Evolutionary conservation across 1,140 invertebrate genomes (phyloP), one percentile per base, ranked within the genome.

Genomic region (Cotesia vestalis): DNA sequence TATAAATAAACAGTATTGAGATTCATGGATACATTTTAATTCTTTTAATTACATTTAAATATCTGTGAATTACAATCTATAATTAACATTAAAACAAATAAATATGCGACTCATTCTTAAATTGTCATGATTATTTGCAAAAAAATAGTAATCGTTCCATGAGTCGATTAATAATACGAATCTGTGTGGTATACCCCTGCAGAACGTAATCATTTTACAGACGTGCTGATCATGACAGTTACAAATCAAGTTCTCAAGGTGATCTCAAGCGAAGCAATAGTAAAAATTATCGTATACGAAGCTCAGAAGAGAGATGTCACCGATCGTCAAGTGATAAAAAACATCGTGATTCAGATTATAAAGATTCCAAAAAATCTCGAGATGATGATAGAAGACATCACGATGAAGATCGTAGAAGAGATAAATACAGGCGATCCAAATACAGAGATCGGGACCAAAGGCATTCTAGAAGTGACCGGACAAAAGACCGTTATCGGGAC

Each of bases 151-250:
- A 72, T 74, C 68, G 61, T 74, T 57, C 64, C 70, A 38, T 74
- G 76, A 80, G 76, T 77, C 80, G 73, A 83, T 78, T 86, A 87
- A 86, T 87, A 87, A 87, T 84, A 82, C 79, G 80, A 84, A 86
- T 86, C 86, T 87, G 85, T 87, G 86, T 87, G 86, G 86, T 86
- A 83, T 85, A 86, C 79, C 84, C 82, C 86, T 85, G 84, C 85
- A 87, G 86, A 87, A 86, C 83, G 83, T 87, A 87, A 86, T 86
- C 82, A 78, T 87, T 85, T 87, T 87, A 86, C 86, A 87, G 86
- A 84, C 80, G 81, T 82, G 63, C 79, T 76, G 82, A 85, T 69
- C 77, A 83, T 74, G 86, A 85, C 66, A 81, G 80, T 68, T 76
- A 81, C 71, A 75, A 83, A 66, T 75, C 78, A 51, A 82, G 77